phyloP scores from a whole-genome alignment of 1,140 invertebrate genomes.

The Cephus cinctus region DNA sequence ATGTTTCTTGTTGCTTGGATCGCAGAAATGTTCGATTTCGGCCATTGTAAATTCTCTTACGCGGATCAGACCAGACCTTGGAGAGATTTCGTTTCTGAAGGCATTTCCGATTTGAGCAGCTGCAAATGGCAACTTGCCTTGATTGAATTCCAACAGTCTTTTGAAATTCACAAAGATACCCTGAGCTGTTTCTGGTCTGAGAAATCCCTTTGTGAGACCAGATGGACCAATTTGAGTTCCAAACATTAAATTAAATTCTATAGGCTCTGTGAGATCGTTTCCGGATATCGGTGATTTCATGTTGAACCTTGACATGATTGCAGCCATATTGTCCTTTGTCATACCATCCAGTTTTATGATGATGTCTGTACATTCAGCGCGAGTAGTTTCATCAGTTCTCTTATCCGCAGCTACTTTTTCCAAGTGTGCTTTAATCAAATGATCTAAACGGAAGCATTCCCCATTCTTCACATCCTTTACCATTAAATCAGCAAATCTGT shows the following conservation, averaged over 20 bases:
- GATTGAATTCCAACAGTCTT: conserved; percentile 94
- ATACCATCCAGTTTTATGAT: conserved; percentile 83
- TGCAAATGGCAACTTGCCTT: conserved; percentile 95
- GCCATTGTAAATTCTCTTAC: conserved; percentile 99
- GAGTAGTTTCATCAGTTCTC: conserved; percentile 69
- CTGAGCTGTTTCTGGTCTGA: conserved; percentile 98
- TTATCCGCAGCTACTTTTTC: conserved; percentile 89
- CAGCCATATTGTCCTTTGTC: conserved; percentile 86
- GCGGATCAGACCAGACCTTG: conserved; percentile 91
- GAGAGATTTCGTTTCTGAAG: conserved; percentile 99
- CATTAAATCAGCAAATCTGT: conserved; percentile 98
- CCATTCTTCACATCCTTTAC: conserved; percentile 96
- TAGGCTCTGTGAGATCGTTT: conserved; percentile 91
- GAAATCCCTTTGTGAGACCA: conserved; percentile 88
- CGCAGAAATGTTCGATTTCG: conserved; percentile 99
- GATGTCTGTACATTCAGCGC: conserved; percentile 78
- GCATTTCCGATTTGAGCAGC: conserved; percentile 97
- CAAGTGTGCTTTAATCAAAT: conserved; percentile 95
- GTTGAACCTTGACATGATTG: conserved; percentile 78
- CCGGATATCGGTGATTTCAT: conserved; percentile 95
- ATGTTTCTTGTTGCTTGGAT: conserved; percentile 85
- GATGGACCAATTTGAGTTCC: conserved; percentile 95
- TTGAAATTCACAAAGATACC: conserved; percentile 99
- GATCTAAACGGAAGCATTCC: conserved; percentile 96
- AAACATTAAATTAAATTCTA: conserved; percentile 99